These are phyloP conservation scores for Arctocebus calabarensis DNA, from an alignment of 2,797 vertebrate species.

Conservation along the genomic window DNA sequence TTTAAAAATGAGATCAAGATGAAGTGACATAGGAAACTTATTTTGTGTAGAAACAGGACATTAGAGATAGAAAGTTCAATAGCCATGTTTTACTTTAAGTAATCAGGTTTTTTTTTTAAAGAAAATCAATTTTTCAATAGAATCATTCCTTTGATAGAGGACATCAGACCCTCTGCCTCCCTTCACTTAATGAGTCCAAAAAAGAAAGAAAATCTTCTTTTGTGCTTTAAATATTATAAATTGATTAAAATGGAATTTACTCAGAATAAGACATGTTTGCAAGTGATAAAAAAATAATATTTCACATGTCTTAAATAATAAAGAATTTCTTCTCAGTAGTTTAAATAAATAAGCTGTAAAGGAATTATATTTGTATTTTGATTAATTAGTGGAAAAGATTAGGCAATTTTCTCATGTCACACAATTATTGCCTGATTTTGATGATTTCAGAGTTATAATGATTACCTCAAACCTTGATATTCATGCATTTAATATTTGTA, in stretches of 20 bases:
- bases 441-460: slow-evolving; percentile 7
- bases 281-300: neutral
- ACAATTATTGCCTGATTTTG: neutral
- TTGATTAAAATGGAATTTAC: slow-evolving; percentile 9
- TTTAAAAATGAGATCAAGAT: slow-evolving; percentile 37
- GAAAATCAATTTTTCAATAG: neutral
- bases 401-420: neutral
- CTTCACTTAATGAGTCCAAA: neutral
- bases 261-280: slow-evolving; percentile 6
- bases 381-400: slow-evolving; percentile 30
- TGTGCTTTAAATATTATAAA: neutral
- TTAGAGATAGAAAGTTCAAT: neutral
- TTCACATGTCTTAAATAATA: neutral
- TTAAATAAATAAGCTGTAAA: neutral
- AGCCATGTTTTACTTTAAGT: neutral
- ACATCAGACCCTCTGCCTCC: neutral
- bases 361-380: neutral
- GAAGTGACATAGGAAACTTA: neutral
- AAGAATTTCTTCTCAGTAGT: neutral
- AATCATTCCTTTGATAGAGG: neutral
- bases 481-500: slow-evolving; percentile 24
- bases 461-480: slow-evolving; percentile 14
- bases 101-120: neutral
- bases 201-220: neutral
- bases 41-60: neutral